Conservation (phyloP, 1,140 invertebrate genomes). For the Dolichoris vasculosae region DNA sequence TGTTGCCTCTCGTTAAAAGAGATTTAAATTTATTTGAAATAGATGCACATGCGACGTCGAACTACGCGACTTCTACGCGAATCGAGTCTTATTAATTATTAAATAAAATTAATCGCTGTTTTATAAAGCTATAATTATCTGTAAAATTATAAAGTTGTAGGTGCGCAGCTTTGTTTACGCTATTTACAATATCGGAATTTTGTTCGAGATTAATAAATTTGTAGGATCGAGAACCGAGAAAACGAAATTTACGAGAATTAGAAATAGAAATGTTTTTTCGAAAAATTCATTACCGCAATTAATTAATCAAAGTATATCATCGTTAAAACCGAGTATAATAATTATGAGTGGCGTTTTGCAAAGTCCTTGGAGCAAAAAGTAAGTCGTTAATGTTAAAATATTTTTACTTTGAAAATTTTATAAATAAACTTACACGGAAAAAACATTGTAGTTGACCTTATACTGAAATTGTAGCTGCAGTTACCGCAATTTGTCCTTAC, state of each 20-base stretch:
- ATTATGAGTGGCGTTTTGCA: neutral
- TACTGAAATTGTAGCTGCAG: neutral
- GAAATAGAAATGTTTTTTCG: neutral
- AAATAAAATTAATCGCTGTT: neutral
- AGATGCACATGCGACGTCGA: neutral
- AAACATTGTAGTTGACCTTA: neutral
- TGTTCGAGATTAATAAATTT: neutral
- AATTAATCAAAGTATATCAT: neutral
- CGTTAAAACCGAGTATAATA: neutral
- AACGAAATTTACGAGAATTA: neutral
- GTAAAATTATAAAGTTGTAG: too few relatives aligned
- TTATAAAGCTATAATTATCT: neutral
- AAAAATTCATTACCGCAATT: neutral
- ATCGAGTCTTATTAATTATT: neutral
- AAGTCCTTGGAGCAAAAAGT: neutral
- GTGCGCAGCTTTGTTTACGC: too few relatives aligned
- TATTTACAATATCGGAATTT: too few relatives aligned
- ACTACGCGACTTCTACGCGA: too few relatives aligned
- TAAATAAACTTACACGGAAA: neutral
- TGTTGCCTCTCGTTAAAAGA: neutral
- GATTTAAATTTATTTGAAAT: conserved; percentile 24
- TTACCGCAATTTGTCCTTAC: too few relatives aligned
- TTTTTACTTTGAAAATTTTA: neutral
- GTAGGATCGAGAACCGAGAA: too few relatives aligned
- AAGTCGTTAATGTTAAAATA: neutral